phyloP scores from a whole-genome alignment of 2,113 vertebrate species.

The Fregetta grallaria region DNA sequence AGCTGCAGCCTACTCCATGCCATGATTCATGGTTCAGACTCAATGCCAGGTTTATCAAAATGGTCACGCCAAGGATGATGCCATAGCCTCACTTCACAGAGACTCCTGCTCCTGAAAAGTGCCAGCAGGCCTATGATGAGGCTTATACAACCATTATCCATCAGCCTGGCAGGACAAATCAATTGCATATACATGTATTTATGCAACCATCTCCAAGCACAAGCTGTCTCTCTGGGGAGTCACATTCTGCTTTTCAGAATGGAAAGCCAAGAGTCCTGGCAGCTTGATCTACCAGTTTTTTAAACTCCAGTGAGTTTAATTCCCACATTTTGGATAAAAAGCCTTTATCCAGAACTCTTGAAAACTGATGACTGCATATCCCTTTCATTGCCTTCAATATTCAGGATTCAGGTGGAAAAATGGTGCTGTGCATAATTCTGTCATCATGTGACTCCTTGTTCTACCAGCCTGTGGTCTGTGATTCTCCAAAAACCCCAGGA shows the following conservation, averaged over 20 bases:
- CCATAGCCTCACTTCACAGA: background rate
- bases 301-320: background rate
- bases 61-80: background rate
- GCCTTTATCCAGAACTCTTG: background rate
- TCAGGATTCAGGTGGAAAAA: background rate
- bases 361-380: background rate
- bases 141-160: background rate
- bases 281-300: background rate
- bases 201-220: background rate
- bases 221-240: background rate
- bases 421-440: background rate
- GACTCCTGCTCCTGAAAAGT: background rate
- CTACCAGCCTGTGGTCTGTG: background rate
- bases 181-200: background rate
- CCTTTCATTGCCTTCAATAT: background rate
- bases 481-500: background rate
- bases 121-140: background rate
- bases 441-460: background rate
- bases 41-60: background rate
- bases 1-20: rapidly evolving
- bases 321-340: background rate
- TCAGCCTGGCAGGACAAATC: background rate
- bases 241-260: background rate
- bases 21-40: background rate
- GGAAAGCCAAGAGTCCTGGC: background rate